These are phyloP conservation scores for Esox lucius DNA, from an alignment of 2,797 vertebrate genomes.

Conservation along the genomic window DNA sequence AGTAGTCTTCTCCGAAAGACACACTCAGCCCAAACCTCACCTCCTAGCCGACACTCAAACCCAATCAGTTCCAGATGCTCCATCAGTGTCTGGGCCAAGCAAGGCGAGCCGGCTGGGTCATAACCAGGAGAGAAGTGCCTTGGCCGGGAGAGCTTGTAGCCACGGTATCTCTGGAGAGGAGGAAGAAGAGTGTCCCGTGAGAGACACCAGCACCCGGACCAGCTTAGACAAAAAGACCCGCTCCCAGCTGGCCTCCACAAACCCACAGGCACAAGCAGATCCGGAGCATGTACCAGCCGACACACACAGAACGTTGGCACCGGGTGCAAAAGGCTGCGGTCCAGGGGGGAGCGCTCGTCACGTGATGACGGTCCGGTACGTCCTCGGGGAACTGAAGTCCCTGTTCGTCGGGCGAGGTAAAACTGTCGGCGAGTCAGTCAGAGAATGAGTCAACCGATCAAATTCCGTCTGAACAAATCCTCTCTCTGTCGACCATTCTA, in stretches of 20 bases:
- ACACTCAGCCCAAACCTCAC: neutral
- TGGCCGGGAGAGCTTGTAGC: slow-evolving; percentile 24
- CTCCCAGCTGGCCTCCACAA: neutral
- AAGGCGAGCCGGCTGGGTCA: neutral
- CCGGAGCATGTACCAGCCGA: neutral
- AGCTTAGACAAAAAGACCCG: neutral
- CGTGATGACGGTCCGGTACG: slow-evolving; percentile 73
- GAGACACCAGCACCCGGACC: slow-evolving; percentile 58
- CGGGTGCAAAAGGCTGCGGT: neutral
- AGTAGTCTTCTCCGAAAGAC: neutral
- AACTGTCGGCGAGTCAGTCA: neutral
- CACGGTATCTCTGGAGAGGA: slow-evolving; percentile 31
- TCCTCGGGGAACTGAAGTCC: slow-evolving; percentile 80
- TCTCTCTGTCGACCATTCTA: slow-evolving; percentile 41
- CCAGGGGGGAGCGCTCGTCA: slow-evolving; percentile 60
- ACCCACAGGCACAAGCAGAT: neutral
- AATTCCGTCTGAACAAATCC: neutral
- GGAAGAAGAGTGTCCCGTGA: slow-evolving; percentile 52
- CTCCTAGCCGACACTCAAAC: neutral
- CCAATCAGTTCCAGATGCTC: slow-evolving; percentile 61
- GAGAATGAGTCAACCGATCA: neutral
- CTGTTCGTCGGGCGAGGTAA: slow-evolving; percentile 67
- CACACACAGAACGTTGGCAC: neutral
- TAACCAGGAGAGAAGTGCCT: slow-evolving; percentile 14
- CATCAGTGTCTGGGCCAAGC: slow-evolving; percentile 51